Base-by-base conservation (phyloP, 2,113 vertebrate species). In the Hiodon tergisus region DNA sequence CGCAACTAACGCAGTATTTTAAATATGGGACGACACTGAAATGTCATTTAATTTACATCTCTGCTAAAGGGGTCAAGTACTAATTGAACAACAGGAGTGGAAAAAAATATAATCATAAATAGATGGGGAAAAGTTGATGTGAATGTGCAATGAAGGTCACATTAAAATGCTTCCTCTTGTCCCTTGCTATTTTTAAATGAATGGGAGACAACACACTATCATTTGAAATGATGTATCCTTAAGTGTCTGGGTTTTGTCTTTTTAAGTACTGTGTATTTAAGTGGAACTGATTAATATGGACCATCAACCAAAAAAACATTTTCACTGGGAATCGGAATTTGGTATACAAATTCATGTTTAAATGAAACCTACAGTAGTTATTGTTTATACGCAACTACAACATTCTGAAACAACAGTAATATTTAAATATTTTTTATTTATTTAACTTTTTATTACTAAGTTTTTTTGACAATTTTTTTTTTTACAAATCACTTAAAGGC, bases 21-120 rank as follows among this genome's bases (percentile, higher is more conserved):
- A 98, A 99, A 99, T 95, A 96, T 92, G 95, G 95, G 92, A 94
- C 94, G 95, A 96, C 95, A 96, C 91, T 91, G 94, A 98, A 98
- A 98, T 99, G 96, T 96, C 97, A 98, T 96, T 98, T 99, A 98
- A 99, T 98, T 98, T 98, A 95, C 94, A 98, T 96, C 93, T 94
- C 95, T 90, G 93, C 95, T 97, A 97, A 97, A 96, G 94, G 94
- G 97, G 96, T 98, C 96, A 98, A 96, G 94, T 92, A 93, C 92
- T 98, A 97, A 98, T 96, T 98, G 95, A 98, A 96, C 96, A 98
- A 98, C 96, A 96, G 94, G 93, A 96, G 94, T 96, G 93, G 95
- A 95, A 98, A 93, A 82, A 92, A 88, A 93, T 94, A 93, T 94
- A 95, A 96, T 95, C 91, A 90, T 98, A 97, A 96, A 96, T 89